phyloP scores from a whole-genome alignment of 2,797 vertebrate species.

The Spinus olivaceus region DNA sequence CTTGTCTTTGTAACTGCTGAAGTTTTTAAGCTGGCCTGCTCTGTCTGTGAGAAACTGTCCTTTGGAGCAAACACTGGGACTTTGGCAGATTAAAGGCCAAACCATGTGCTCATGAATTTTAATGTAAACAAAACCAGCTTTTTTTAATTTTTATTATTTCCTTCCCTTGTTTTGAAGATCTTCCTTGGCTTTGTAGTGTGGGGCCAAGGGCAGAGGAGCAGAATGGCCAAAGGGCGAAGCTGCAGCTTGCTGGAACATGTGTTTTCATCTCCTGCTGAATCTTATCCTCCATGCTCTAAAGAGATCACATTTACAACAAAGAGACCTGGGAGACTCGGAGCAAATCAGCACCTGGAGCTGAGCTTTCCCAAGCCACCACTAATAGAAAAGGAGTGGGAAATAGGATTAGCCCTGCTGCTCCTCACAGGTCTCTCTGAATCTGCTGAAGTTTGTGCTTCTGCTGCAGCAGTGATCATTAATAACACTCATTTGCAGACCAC shows the following conservation, averaged over 20 bases:
- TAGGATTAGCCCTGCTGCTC: background rate
- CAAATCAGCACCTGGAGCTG: background rate
- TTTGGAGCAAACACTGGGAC: background rate
- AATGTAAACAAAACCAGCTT: conserved; percentile 7
- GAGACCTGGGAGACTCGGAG: background rate
- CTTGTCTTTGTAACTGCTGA: background rate
- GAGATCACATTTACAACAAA: conserved; percentile 2
- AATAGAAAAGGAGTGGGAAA: background rate
- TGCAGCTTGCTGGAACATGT: background rate
- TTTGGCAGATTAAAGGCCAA: conserved; percentile 24
- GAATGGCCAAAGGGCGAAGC: background rate
- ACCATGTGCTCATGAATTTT: conserved; percentile 31
- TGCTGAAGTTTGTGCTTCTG: background rate
- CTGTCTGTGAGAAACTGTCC: background rate
- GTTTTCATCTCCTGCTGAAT: conserved; percentile 8
- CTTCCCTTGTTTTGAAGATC: background rate
- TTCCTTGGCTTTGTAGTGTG: background rate
- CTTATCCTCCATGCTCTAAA: conserved; percentile 4
- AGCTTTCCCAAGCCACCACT: background rate
- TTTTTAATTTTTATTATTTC: background rate
- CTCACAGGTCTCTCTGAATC: background rate
- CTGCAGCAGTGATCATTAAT: background rate
- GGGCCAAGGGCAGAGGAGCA: background rate
- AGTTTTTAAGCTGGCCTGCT: background rate
- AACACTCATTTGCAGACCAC: background rate